phyloP scores from a whole-genome alignment of 2,797 vertebrate genomes.

The Buceros bicornis region DNA sequence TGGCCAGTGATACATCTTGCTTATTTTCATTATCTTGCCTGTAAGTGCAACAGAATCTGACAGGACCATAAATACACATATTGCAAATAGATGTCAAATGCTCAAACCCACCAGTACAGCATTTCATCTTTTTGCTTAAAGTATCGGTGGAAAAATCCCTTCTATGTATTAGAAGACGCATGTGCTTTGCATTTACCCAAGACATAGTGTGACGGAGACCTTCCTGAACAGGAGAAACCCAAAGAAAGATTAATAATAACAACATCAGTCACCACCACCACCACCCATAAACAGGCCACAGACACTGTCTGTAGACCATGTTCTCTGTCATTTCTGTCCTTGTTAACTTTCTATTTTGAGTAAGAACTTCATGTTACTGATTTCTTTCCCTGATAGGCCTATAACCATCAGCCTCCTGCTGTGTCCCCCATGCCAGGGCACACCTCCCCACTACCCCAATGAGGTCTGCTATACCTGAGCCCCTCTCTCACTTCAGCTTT shows the following conservation, averaged over 20 bases:
- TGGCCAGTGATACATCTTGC: not conserved
- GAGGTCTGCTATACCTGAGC: not conserved
- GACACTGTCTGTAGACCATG: not conserved
- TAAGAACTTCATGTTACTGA: not conserved
- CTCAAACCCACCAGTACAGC: not conserved
- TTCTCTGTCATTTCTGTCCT: not conserved
- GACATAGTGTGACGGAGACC: not conserved
- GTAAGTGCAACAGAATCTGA: not conserved
- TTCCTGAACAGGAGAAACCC: not conserved
- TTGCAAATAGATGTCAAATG: not conserved
- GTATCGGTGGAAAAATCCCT: not conserved
- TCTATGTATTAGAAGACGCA: not conserved
- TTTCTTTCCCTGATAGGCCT: not conserved
- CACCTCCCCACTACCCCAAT: not conserved
- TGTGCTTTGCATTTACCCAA: not conserved
- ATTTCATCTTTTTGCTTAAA: not conserved
- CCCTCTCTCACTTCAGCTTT: slow-evolving; percentile 57
- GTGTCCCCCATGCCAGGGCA: not conserved
- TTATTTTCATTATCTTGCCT: not conserved
- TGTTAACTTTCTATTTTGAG: not conserved
- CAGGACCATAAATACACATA: not conserved
- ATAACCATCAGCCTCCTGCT: not conserved
- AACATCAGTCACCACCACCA: not conserved
- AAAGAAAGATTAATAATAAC: not conserved
- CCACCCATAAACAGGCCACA: not conserved